Base-by-base conservation (phyloP, 2,113 vertebrate genomes). In the Apaloderma vittatum region DNA sequence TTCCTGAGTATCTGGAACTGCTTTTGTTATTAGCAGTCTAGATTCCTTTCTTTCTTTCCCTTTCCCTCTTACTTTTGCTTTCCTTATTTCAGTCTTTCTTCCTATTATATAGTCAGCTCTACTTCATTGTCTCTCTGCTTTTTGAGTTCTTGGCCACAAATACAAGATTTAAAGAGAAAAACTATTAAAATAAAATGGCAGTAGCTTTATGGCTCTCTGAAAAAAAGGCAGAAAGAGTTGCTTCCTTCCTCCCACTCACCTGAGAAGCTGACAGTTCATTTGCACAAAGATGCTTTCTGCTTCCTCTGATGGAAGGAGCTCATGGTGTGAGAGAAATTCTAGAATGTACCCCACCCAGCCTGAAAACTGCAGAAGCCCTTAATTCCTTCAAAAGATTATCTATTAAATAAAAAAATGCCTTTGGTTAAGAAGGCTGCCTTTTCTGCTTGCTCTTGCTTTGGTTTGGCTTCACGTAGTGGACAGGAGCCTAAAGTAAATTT, bases 161-260 rank as follows among this genome's bases (percentile, higher is more conserved):
- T 40, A 62, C 55, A 77, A 83, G 51, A 90, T 83, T 86, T 57
- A 96, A 96, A 96, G 82, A 75, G 78, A 90, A 90, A 88, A 94
- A 30, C 82, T 66, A 59, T 90, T 90, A 90, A 90, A 93, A 92
- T 40, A 54, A 88, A 93, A 96, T 93, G 71, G 71, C 92, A 86
- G 51, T 46, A 43, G 58, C 58, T 94, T 93, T 92, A 89, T 63
- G 58, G 20, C 32, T 92, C 20, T 92, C 51, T 59, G 49, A 73
- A 87, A 40, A 93, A 66, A 88, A 40, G 40, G 71, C 65, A 76
- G 26, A 55, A 13, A 57, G 20, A 63, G 30, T 43, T 93, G 71
- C 65, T 92, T 92, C 36, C 21, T 15, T 87, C 40, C 63, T 88
- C 55, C 55, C 23, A 15, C 13, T 68, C 70, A 74, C 63, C 72